These are phyloP conservation scores for Ichneumoninae sp. DNA, from an alignment of 2,888 invertebrate genomes.

Conservation along the genomic window DNA sequence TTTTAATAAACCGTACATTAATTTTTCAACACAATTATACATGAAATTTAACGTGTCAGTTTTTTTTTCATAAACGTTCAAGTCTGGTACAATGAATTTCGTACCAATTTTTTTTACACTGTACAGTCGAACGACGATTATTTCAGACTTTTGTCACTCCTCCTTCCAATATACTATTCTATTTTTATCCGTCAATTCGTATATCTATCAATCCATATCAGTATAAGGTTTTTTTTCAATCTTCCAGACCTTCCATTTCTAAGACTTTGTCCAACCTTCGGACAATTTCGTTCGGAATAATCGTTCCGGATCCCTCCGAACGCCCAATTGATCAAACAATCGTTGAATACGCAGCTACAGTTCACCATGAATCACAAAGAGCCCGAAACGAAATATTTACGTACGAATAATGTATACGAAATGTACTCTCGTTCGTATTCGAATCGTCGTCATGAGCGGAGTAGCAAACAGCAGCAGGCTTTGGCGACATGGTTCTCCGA, in stretches of 20 bases:
- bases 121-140: not conserved
- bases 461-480: conserved; percentile 13
- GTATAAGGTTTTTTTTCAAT: not conserved
- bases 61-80: too few species aligned
- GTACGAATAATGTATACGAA: conserved; percentile 16
- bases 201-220: not conserved
- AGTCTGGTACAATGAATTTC: too few species aligned
- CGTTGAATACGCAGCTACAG: not conserved
- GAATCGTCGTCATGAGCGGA: not conserved
- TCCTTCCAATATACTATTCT: not conserved
- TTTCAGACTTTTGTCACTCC: not conserved
- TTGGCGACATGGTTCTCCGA: conserved; percentile 47
- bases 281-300: conserved; percentile 1
- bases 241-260: not conserved
- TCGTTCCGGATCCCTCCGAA: not conserved
- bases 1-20: too few species aligned
- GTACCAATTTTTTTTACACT: too few species aligned
- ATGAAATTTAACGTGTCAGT: too few species aligned
- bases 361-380: not conserved
- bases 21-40: too few species aligned
- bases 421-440: not conserved
- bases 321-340: conserved; percentile 22
- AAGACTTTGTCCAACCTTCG: not conserved
- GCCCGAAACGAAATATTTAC: conserved; percentile 13
- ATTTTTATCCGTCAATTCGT: not conserved